Conservation (phyloP, 2,113 vertebrate species). For the Myotis davidii region DNA sequence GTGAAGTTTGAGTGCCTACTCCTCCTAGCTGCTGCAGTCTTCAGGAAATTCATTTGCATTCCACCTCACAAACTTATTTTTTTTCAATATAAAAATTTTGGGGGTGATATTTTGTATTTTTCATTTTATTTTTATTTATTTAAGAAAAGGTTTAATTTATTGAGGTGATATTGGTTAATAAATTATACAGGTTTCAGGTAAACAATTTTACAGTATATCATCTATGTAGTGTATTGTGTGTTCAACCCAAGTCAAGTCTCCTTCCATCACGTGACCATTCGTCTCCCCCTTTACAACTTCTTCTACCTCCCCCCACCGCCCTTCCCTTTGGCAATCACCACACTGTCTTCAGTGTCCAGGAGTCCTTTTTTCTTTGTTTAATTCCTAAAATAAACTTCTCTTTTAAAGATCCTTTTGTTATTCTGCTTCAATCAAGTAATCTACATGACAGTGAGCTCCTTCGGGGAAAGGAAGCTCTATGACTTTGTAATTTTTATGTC, state of each 20-base stretch:
- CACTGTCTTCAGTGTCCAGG: not conserved
- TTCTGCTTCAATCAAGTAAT: not conserved
- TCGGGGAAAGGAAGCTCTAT: not conserved
- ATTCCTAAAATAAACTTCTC: not conserved
- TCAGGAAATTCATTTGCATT: not conserved
- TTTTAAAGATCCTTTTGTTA: not conserved
- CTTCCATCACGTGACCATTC: not conserved
- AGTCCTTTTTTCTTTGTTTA: not conserved
- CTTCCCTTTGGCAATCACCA: not conserved
- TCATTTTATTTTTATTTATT: not conserved
- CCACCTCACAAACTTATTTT: not conserved
- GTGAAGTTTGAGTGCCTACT: not conserved
- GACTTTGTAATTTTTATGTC: not conserved
- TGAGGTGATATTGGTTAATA: not conserved
- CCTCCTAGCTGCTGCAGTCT: not conserved
- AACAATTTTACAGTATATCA: not conserved
- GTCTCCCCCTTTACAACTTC: not conserved
- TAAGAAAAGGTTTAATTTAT: not conserved
- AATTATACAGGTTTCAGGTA: not conserved
- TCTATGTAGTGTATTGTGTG: not conserved
- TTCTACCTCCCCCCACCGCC: not conserved
- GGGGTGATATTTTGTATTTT: not conserved
- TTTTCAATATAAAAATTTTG: not conserved
- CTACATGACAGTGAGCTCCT: not conserved
- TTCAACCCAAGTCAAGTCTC: not conserved